Percentiles rank a stretch among this genome's conserved stretches.
phyloP scores from a whole-genome alignment of 2,888 invertebrate genomes.

The Muschampia plurimacula region DNA sequence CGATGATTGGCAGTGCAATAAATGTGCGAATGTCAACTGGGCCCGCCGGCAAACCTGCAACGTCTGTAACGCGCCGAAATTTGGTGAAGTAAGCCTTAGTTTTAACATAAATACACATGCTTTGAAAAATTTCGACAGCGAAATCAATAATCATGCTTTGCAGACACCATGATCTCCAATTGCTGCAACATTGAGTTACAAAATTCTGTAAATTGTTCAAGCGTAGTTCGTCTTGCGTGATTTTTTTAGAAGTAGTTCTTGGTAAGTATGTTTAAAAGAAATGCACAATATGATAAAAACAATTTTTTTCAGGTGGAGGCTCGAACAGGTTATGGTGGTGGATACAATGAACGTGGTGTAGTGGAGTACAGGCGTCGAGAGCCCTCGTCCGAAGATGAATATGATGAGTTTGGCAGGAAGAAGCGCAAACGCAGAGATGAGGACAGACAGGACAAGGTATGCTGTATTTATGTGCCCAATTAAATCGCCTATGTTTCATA shows the following conservation, averaged over 20 bases:
- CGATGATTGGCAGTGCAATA: conserved; percentile 99
- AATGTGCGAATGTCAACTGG: conserved; percentile 99
- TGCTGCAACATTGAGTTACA: neutral
- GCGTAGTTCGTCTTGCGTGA: no score
- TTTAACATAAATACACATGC: neutral
- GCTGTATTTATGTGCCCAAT: conserved; percentile 32
- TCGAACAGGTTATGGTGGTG: conserved; percentile 93
- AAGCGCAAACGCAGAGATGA: conserved; percentile 82
- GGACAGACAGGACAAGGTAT: conserved; percentile 56
- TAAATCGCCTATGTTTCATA: neutral
- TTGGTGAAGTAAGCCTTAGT: conserved; percentile 92
- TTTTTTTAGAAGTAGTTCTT: no score
- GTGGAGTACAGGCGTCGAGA: conserved; percentile 97
- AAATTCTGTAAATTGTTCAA: neutral
- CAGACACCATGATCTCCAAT: neutral
- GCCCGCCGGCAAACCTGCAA: conserved; percentile 98
- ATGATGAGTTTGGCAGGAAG: conserved; percentile 95
- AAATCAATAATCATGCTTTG: neutral
- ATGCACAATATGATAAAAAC: neutral
- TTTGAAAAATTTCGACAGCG: neutral
- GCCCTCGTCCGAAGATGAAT: conserved; percentile 96
- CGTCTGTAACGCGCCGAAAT: conserved; percentile 99
- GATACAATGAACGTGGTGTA: conserved; percentile 97
- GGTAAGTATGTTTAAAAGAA: neutral
- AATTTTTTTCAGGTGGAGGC: conserved; percentile 86